Conservation (phyloP, 2,797 vertebrate species). For the Percopsis omiscomaycus region DNA sequence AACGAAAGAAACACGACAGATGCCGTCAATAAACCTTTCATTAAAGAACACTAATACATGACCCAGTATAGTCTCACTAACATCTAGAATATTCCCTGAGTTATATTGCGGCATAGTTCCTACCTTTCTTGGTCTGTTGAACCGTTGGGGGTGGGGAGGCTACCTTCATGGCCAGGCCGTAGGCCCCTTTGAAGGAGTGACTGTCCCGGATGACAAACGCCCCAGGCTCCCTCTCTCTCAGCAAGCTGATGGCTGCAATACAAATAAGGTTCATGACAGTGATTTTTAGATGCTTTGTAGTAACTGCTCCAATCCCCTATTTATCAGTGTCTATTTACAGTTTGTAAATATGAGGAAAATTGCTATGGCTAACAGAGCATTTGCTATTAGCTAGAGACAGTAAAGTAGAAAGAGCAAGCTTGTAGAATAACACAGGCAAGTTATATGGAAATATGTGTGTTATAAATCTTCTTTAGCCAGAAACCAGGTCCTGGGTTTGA, state of each 20-base stretch:
- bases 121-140: constrained; percentile 96
- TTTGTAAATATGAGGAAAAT: too few species aligned
- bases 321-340: too few species aligned
- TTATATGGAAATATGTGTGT: too few species aligned
- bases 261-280: not conserved
- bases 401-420: too few species aligned
- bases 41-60: too few species aligned
- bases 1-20: too few species aligned
- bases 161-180: constrained; percentile 97
- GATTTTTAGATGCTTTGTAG: not conserved
- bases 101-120: not conserved
- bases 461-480: not conserved
- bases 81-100: not conserved
- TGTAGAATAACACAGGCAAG: too few species aligned
- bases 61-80: too few species aligned
- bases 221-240: constrained; percentile 93
- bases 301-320: too few species aligned
- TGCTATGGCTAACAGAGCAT: too few species aligned
- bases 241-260: constrained; percentile 86
- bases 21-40: too few species aligned
- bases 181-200: constrained; percentile 96
- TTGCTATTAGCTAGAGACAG: too few species aligned
- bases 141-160: constrained; percentile 89
- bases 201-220: constrained; percentile 98
- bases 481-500: not conserved